phyloP scores from a whole-genome alignment of 2,888 invertebrate genomes.

The Tromatobia lineatoria region DNA sequence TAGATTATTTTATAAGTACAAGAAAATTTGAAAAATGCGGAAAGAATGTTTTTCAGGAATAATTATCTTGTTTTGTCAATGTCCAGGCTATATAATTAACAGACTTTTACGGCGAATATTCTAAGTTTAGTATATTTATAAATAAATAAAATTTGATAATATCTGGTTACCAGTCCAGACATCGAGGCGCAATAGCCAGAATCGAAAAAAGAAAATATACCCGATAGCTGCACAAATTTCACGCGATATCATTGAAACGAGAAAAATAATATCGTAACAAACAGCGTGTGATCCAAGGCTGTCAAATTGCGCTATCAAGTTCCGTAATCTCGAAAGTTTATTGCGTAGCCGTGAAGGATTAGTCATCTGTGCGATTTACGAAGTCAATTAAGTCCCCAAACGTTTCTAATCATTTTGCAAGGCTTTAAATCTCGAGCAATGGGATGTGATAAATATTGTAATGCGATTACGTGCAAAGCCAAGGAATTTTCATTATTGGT shows the following conservation, averaged over 20 bases:
- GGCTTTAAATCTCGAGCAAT: not conserved
- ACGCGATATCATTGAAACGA: not conserved
- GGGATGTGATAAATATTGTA: not conserved
- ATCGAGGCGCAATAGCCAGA: not conserved
- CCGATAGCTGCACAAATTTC: not conserved
- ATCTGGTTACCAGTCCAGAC: too few relatives aligned
- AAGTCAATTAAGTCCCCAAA: slow-evolving; percentile 4
- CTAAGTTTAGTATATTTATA: too few relatives aligned
- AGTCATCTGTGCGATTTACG: not conserved
- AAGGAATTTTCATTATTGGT: not conserved
- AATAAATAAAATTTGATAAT: too few relatives aligned
- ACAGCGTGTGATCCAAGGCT: slow-evolving; percentile 20
- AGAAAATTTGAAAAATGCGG: too few relatives aligned
- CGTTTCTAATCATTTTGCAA: not conserved
- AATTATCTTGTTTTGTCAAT: too few relatives aligned
- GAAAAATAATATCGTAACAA: not conserved
- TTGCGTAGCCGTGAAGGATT: slow-evolving; percentile 39
- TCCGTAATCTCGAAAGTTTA: slow-evolving; percentile 58
- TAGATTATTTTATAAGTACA: too few relatives aligned
- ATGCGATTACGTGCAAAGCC: not conserved
- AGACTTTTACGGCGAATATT: too few relatives aligned
- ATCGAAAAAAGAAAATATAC: not conserved
- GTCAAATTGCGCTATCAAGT: slow-evolving; percentile 42
- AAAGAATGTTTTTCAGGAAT: too few relatives aligned
- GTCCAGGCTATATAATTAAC: too few relatives aligned